phyloP scores from a whole-genome alignment of 2,113 vertebrate genomes.

The Ellobius talpinus region DNA sequence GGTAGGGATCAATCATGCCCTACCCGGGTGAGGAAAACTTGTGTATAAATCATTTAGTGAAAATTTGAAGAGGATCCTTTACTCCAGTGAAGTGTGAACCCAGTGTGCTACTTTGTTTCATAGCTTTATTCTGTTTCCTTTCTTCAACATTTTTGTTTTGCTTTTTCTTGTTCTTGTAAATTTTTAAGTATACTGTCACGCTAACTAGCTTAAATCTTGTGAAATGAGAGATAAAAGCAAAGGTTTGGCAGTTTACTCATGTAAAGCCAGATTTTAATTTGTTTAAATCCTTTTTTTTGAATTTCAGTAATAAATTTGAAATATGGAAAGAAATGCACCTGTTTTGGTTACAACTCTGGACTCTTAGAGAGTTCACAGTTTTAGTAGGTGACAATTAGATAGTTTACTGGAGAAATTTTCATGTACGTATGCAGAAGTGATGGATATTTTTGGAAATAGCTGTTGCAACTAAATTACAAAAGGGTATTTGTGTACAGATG shows the following conservation, averaged over 20 bases:
- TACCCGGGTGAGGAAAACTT: not conserved
- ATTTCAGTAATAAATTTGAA: constrained; percentile 66
- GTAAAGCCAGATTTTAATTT: constrained; percentile 63
- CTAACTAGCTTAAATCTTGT: not conserved
- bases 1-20: constrained; percentile 23
- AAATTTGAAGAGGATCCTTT: not conserved
- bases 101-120: not conserved
- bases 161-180: constrained; percentile 9
- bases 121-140: constrained; percentile 33
- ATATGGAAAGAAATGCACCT: not conserved
- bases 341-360: constrained; percentile 4
- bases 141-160: not conserved
- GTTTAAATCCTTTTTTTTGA: constrained; percentile 7
- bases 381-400: not conserved
- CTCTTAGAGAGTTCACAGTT: constrained; percentile 2
- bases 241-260: constrained; percentile 64
- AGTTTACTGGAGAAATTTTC: not conserved
- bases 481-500: constrained; percentile 3
- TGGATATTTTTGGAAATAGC: constrained; percentile 2
- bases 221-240: constrained; percentile 23
- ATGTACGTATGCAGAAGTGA: not conserved
- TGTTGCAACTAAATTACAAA: constrained; percentile 5
- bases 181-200: not conserved
- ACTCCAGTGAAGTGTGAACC: not conserved
- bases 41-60: not conserved